Conservation (phyloP, 2,113 vertebrate genomes). For the Apodemus speciosus region DNA sequence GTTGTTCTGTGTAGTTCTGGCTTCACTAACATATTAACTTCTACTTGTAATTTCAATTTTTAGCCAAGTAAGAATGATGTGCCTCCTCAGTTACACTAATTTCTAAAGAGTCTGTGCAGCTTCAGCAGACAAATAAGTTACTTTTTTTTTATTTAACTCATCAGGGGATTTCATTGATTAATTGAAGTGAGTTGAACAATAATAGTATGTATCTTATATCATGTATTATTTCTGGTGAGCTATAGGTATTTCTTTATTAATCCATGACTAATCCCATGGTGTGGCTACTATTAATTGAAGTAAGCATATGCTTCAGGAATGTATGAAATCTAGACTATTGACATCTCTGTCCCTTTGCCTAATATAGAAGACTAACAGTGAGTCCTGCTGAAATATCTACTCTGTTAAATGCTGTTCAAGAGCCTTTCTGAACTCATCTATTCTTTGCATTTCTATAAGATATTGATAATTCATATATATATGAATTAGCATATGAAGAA, state of each 20-base stretch:
- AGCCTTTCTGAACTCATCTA: neutral
- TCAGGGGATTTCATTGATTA: neutral
- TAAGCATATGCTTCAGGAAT: neutral
- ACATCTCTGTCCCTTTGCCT: neutral
- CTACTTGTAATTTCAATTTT: neutral
- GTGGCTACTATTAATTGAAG: neutral
- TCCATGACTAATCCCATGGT: neutral
- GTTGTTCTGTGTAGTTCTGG: neutral
- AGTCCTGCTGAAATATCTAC: neutral
- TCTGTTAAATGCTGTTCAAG: neutral
- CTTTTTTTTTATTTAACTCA: neutral
- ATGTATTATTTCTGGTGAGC: neutral
- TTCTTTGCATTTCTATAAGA: neutral
- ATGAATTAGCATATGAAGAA: neutral
- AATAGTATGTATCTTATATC: neutral
- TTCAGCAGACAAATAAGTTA: no score
- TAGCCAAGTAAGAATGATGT: neutral
- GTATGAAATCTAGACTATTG: neutral
- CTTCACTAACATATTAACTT: neutral
- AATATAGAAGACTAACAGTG: neutral
- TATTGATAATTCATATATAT: neutral
- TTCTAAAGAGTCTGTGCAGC: neutral
- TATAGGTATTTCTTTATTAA: neutral
- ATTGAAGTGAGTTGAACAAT: neutral
- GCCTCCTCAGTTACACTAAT: neutral